These are phyloP conservation scores for Automeris io DNA, from an alignment of 2,888 invertebrate genomes.

Conservation along the genomic window DNA sequence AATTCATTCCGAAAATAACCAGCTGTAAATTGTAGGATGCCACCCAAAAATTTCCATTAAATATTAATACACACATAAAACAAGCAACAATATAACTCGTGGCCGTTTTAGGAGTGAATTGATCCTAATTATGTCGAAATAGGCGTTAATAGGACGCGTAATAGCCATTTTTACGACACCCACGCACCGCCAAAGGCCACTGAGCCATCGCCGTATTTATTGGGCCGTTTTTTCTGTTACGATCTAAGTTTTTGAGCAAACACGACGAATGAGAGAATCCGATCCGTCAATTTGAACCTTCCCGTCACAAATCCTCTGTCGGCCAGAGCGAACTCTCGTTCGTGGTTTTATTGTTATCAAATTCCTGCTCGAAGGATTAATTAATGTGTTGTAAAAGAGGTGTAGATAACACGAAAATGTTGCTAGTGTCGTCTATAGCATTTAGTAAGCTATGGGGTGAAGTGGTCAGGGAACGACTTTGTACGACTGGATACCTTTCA, in stretches of 20 bases:
- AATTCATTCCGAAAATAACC: constrained; percentile 1
- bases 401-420: no score
- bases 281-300: constrained; percentile 11
- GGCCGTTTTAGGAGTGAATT: constrained; percentile 51
- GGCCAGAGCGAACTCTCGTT: constrained; percentile 14
- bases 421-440: no score
- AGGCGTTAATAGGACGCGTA: constrained; percentile 74
- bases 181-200: constrained; percentile 59
- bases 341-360: background rate
- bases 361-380: no score
- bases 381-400: no score
- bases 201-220: constrained; percentile 58
- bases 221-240: constrained; percentile 50
- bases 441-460: no score
- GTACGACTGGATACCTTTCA: no score
- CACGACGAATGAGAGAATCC: constrained; percentile 32
- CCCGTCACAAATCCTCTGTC: constrained; percentile 18
- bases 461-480: no score
- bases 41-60: constrained; percentile 22
- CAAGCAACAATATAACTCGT: constrained; percentile 61
- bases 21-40: constrained; percentile 5
- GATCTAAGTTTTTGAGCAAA: constrained; percentile 68
- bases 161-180: constrained; percentile 63
- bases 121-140: constrained; percentile 74
- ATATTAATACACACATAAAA: constrained; percentile 44